Conservation (phyloP, 2,113 vertebrate genomes). For the Myiozetetes cayanensis region DNA sequence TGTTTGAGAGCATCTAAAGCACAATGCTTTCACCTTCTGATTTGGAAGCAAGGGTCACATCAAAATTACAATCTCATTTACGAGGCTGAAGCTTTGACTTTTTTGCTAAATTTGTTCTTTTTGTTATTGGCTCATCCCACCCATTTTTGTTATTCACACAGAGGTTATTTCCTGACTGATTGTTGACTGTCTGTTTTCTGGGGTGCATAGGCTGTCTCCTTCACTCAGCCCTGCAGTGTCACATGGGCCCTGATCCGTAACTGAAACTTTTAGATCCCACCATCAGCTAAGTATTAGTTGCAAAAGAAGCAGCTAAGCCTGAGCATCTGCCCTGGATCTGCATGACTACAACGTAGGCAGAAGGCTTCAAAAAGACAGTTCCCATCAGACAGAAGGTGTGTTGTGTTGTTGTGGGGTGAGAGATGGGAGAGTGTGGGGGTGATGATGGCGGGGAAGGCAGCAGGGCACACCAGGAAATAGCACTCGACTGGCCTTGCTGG, state of each 20-base stretch:
- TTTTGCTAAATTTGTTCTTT: not conserved
- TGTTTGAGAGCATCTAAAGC: not conserved
- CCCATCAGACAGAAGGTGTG: accelerated
- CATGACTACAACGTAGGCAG: not conserved
- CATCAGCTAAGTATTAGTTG: not conserved
- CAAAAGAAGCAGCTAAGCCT: not conserved
- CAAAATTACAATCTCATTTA: not conserved
- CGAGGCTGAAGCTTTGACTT: not conserved
- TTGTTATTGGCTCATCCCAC: not conserved
- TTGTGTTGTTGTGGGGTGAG: accelerated
- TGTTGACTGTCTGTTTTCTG: not conserved
- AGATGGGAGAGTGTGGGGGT: not conserved
- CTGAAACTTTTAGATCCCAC: not conserved
- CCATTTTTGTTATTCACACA: not conserved
- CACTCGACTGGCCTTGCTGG: not conserved
- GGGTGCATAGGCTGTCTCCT: not conserved
- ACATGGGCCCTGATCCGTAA: not conserved
- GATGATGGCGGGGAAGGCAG: not conserved
- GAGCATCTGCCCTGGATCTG: not conserved
- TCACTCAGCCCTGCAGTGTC: not conserved
- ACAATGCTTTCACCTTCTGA: not conserved
- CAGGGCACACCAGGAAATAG: not conserved
- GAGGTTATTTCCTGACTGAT: not conserved
- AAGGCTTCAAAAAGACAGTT: not conserved
- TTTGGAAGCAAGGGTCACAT: not conserved